phyloP scores from a whole-genome alignment of 2,888 invertebrate species.

The Bimastos eiseni region DNA sequence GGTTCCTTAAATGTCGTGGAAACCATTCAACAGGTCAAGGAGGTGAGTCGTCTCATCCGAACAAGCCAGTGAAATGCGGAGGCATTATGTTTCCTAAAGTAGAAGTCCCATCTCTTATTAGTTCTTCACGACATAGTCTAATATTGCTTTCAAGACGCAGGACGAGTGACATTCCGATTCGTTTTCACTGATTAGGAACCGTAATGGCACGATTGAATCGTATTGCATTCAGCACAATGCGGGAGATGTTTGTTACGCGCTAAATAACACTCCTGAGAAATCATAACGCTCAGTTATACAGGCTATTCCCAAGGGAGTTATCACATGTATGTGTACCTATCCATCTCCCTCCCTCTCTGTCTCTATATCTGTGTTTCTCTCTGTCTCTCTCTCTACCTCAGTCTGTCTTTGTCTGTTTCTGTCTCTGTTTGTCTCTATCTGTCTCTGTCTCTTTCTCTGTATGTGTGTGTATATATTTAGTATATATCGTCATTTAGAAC shows the following conservation, averaged over 20 bases:
- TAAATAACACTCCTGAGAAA: neutral
- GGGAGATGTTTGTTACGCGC: neutral
- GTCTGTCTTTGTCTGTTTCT: no score
- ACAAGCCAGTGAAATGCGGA: no score
- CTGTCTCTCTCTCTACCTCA: no score
- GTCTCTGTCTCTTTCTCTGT: neutral
- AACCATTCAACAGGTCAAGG: no score
- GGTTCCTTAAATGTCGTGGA: no score
- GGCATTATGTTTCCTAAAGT: neutral
- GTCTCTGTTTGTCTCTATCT: neutral
- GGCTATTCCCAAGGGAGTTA: neutral
- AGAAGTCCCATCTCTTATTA: no score
- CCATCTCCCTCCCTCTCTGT: neutral
- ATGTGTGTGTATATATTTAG: neutral
- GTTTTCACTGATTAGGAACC: neutral
- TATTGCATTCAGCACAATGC: neutral
- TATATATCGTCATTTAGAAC: neutral
- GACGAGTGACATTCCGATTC: neutral
- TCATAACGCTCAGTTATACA: neutral
- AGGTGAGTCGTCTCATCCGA: no score
- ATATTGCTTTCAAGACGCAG: neutral
- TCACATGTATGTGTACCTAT: neutral
- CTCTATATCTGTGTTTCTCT: no score
- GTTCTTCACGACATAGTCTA: neutral
- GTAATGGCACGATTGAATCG: neutral